Evolutionary conservation across 2,113 vertebrate species (phyloP).

Genomic region (Sorex fumeus): DNA sequence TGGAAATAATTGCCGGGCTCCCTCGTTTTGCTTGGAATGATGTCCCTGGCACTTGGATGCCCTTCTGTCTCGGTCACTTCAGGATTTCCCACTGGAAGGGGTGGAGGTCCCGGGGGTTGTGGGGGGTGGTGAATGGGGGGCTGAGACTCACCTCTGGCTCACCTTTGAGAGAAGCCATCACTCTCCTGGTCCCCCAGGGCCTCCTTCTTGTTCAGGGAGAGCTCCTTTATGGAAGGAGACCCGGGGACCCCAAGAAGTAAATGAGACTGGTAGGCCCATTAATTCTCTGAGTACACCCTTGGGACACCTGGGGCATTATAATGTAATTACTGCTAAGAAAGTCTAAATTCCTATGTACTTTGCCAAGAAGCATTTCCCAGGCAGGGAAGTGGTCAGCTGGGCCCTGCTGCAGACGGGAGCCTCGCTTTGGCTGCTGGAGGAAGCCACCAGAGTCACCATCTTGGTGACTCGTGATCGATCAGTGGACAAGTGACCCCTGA

Average conservation of each 20-base stretch:
- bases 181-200: constrained; percentile 45
- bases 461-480: not conserved
- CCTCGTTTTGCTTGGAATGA: constrained; percentile 57
- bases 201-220: not conserved
- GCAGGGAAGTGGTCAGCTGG: not conserved
- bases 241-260: constrained; percentile 68
- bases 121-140: not conserved
- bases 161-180: constrained; percentile 58
- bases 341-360: constrained; percentile 26
- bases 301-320: constrained; percentile 52
- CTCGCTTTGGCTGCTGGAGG: not conserved
- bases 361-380: constrained; percentile 62
- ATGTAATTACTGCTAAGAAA: constrained; percentile 69
- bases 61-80: constrained; percentile 8
- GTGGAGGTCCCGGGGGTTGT: not conserved
- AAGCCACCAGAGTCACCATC: not conserved
- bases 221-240: constrained; percentile 54
- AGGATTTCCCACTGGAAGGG: not conserved
- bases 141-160: constrained; percentile 28
- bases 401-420: not conserved
- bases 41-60: not conserved
- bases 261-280: constrained; percentile 75
- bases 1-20: constrained; percentile 63
- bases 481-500: not conserved
- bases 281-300: constrained; percentile 70